Conservation (phyloP, 2,797 vertebrate genomes). For the Falco concolor region DNA sequence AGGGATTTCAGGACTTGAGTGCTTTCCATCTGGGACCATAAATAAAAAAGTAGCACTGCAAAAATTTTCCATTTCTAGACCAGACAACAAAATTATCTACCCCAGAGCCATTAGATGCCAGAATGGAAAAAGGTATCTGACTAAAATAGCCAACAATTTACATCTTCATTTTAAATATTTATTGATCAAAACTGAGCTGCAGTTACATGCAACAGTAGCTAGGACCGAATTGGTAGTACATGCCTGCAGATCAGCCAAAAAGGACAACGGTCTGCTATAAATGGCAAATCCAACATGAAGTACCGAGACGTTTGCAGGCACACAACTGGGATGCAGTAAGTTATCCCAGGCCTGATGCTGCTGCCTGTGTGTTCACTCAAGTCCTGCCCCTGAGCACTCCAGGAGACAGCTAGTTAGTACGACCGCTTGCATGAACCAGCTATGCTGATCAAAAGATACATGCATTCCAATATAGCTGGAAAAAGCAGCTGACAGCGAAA, state of each 20-base stretch:
- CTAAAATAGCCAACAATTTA: neutral
- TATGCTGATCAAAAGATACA: neutral
- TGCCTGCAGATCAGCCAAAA: neutral
- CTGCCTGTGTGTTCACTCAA: too few species aligned
- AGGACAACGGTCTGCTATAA: neutral
- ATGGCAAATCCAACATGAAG: neutral
- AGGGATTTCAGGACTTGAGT: neutral
- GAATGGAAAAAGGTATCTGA: neutral
- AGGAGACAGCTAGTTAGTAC: neutral
- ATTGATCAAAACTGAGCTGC: neutral
- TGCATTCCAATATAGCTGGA: neutral
- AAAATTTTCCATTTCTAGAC: neutral
- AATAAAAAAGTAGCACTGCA: neutral
- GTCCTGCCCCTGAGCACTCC: neutral
- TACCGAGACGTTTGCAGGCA: fast-evolving
- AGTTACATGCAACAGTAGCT: neutral
- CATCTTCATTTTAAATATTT: neutral
- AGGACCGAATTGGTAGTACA: neutral
- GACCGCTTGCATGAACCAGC: neutral
- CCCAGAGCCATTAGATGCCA: neutral
- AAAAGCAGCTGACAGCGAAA: neutral
- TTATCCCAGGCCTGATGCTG: neutral
- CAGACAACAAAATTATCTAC: neutral
- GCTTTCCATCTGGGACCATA: neutral
- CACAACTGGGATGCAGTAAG: neutral